Base-by-base conservation (phyloP, 2,797 vertebrate species). In the Xerus rutilus region DNA sequence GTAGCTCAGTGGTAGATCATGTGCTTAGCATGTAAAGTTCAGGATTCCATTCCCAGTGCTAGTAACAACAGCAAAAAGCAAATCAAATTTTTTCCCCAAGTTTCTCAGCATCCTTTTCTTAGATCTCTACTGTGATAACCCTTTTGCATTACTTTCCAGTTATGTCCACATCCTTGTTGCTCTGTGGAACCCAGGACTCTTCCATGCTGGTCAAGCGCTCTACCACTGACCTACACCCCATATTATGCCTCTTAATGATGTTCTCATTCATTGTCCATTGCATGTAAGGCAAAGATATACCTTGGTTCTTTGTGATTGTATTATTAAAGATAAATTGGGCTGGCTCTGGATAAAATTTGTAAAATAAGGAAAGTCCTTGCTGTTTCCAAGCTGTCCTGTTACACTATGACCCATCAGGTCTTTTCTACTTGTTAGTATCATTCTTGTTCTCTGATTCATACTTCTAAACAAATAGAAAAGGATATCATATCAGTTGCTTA, bases 401-500 rank as follows among this genome's bases (percentile, higher is more conserved):
- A 23, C 7, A 18, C 52, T 86, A 35, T 85, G 79, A 74, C 15
- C 52, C 82, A 52, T 62, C 2, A 43, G 32, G 39, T 9, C 43
- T 93, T 82, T 65, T 72, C 17, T 96, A 0, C 32, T 52, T 67
- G 49, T 49, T 65, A 39, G 32, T 67, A 17, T 30, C 54, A 45
- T 84, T 78, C 47, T 81, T 82, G 21, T 43, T 79, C 45, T 21
- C 1, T 64, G 93, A 87, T 73, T 90, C 74, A 88, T 1, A 67
- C 28, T 93, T 62, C 52, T 69, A 82, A 78, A 77, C 20, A 92
- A 70, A 81, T 86, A 39, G n/a, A 30, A 93, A 84, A 89, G 52
- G 25, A 35, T 49, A 3, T 78, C 54, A 57, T 92, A 47, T 43
- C 81, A 15, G 30, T 77, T 14, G n/a, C 78, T 94, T 93, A 49